Evolutionary conservation across 2,888 invertebrate species (phyloP), one percentile per base, ranked within the genome.

Genomic region (Onchidella celtica): DNA sequence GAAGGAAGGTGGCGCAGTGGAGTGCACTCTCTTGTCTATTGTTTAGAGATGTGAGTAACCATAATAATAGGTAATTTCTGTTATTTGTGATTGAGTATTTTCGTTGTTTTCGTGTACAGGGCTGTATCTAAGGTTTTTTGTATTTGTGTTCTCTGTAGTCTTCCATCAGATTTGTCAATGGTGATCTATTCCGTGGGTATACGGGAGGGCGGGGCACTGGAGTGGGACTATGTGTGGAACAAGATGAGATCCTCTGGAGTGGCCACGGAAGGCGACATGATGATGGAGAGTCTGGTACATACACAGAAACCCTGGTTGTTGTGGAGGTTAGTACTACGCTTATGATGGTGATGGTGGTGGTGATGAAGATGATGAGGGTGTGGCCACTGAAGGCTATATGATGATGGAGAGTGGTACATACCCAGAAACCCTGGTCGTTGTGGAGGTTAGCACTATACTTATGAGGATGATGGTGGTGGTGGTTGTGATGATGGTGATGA

Each of bases 201-300:
- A 14, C 85, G 89, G 40, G 89, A 92, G 74, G 92, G 92, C 0
- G 91, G 90, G 0, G 90, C 89, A 47, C 86, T 86, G 61, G 92
- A 92, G 80, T 93, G 93, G 93, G 91, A 92, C 74, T 88, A 89
- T 74, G 87, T 92, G 2, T 93, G 93, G 93, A 86, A 89, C 34
- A 88, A 88, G 79, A 87, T 90, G 0, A 87, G 86, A 83, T 80
- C 85, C 24, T 90, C 91, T 2, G 87, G 89, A 4, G 91, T 92
- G 2, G 92, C 91, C 1, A 88, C 91, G 0, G 92, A 92, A 84
- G 84, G 90, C 9, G 91, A 91, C 72, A 90, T 90, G 86, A 86
- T 92, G 88, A 87, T 92, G 88, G 89, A 89, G 61, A 92, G 92
- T 0, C 83, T 93, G 55, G 92, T 90, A 0, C 88, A 90, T 73